phyloP scores from a whole-genome alignment of 2,888 invertebrate genomes.

The Choristoneura rosaceana region DNA sequence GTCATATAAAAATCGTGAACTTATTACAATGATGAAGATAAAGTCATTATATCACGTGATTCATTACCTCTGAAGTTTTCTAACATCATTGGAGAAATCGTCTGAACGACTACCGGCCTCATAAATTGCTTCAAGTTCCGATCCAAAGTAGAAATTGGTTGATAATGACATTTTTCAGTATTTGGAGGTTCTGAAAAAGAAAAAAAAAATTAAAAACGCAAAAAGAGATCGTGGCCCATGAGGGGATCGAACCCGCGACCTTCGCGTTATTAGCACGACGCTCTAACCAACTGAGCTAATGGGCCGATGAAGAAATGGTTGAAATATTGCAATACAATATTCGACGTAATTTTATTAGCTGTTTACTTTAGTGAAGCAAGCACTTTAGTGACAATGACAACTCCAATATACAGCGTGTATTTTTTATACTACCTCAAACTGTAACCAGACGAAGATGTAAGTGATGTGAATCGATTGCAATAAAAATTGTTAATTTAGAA shows the following conservation, averaged over 20 bases:
- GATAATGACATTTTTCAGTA: slow-evolving; percentile 80
- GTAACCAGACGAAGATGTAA: no score
- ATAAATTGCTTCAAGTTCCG: slow-evolving; percentile 81
- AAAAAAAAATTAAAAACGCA: slow-evolving; percentile 45
- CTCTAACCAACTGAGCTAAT: slow-evolving; percentile 92
- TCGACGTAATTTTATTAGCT: not conserved
- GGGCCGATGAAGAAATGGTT: slow-evolving; percentile 71
- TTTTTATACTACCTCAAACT: no score
- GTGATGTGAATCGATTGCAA: no score
- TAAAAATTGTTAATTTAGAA: no score
- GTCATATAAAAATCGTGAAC: not conserved
- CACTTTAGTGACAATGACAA: no score
- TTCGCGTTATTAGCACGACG: slow-evolving; percentile 92
- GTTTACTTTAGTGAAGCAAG: not conserved
- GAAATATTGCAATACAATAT: slow-evolving; percentile 45
- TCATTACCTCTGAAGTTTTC: slow-evolving; percentile 85
- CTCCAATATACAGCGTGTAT: no score
- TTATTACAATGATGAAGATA: not conserved
- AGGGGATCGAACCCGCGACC: slow-evolving; percentile 91
- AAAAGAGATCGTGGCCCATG: slow-evolving; percentile 86
- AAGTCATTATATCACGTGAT: not conserved
- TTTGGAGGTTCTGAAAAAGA: slow-evolving; percentile 79
- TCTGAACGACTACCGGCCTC: slow-evolving; percentile 80
- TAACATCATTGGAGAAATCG: slow-evolving; percentile 82
- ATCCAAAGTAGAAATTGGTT: slow-evolving; percentile 79